phyloP scores from a whole-genome alignment of 2,797 vertebrate genomes.

The Eidolon dupreanum region DNA sequence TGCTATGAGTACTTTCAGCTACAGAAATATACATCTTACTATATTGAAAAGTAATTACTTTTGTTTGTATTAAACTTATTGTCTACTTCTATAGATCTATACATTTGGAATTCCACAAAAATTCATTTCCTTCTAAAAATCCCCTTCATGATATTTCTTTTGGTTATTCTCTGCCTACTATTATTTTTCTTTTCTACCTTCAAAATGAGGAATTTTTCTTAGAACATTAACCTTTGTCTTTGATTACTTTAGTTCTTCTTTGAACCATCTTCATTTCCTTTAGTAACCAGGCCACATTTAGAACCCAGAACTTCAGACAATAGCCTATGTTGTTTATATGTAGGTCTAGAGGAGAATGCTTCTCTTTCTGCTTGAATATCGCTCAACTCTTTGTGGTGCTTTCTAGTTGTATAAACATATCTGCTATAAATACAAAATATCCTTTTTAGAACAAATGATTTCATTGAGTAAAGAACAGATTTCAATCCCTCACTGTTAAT shows the following conservation, averaged over 20 bases:
- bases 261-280: neutral
- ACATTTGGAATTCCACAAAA: neutral
- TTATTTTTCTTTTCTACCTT: neutral
- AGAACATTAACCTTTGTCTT: neutral
- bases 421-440: neutral
- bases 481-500: neutral
- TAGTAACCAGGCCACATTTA: neutral
- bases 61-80: conserved; percentile 9
- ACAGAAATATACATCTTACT: neutral
- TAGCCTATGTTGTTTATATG: neutral
- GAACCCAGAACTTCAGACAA: neutral
- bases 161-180: neutral
- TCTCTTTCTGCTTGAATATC: neutral
- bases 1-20: neutral
- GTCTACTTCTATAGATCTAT: neutral
- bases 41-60: neutral
- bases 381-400: neutral
- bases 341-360: neutral
- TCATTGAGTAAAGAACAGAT: neutral
- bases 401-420: neutral
- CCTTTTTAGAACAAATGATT: neutral
- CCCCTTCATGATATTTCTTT: neutral
- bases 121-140: neutral
- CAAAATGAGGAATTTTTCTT: conserved; percentile 10
- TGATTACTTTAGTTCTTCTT: neutral